Conservation (phyloP, 2,888 invertebrate species). For the Salpingus planirostris region DNA sequence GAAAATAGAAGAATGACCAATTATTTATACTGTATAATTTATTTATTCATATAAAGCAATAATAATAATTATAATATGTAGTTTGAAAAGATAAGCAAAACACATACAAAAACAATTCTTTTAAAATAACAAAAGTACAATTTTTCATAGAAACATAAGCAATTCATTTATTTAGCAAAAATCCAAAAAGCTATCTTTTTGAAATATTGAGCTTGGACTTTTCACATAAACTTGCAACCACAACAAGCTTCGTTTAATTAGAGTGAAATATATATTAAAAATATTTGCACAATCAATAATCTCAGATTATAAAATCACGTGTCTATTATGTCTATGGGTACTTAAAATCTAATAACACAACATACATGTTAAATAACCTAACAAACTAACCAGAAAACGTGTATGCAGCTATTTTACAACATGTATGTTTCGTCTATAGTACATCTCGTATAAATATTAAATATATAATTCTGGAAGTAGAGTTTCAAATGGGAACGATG, state of each 20-base stretch:
- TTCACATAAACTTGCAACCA: no score
- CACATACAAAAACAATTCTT: constrained; percentile 16
- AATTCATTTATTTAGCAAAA: constrained; percentile 5
- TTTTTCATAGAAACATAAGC: constrained; percentile 10
- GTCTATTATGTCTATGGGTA: constrained; percentile 15
- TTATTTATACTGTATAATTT: no score
- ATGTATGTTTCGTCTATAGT: neutral
- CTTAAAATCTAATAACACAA: constrained; percentile 11
- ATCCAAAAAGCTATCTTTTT: no score
- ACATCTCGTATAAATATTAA: no score
- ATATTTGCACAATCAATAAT: constrained; percentile 28
- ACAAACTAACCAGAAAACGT: constrained; percentile 5
- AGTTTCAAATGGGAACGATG: no score
- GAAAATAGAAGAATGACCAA: neutral
- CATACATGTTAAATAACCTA: constrained; percentile 5
- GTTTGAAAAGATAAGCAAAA: constrained; percentile 21
- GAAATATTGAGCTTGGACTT: no score
- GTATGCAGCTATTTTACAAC: constrained; percentile 4
- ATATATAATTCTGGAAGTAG: neutral
- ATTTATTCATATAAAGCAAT: constrained; percentile 19
- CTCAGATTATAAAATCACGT: constrained; percentile 31
- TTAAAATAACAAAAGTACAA: constrained; percentile 16
- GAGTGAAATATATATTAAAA: constrained; percentile 23
- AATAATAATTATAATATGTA: no score
- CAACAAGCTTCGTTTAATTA: no score